A percentile compares a stretch with the other conserved stretches of the same genome.
Conservation (phyloP, 2,113 vertebrate species). For the Thryonomys swinderianus region DNA sequence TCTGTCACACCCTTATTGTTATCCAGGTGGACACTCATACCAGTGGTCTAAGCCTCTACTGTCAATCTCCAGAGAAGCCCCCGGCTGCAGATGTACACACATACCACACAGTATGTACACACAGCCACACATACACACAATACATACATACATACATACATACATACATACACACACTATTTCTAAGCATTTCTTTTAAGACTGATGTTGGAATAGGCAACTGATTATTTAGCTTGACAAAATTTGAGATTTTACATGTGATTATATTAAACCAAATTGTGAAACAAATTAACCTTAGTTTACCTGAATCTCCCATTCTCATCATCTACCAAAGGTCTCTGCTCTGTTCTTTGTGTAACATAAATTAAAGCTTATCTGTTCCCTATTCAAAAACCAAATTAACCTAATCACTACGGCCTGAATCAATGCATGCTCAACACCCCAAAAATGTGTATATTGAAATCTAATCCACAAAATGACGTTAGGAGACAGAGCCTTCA, state of each 20-base stretch:
- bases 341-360: not conserved
- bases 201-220: not conserved
- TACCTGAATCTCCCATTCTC: not conserved
- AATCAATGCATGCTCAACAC: not conserved
- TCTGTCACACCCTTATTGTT: not conserved
- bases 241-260: not conserved
- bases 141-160: not conserved
- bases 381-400: conserved; percentile 18
- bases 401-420: not conserved
- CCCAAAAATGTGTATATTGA: not conserved
- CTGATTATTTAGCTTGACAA: conserved; percentile 2
- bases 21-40: not conserved
- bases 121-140: not conserved
- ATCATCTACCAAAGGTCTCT: not conserved
- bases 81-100: not conserved
- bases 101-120: not conserved
- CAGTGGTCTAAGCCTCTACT: not conserved
- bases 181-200: conserved; percentile 6
- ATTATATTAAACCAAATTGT: conserved; percentile 38
- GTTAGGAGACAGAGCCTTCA: not conserved
- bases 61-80: conserved; percentile 25
- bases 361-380: conserved; percentile 10
- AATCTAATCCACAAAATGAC: not conserved
- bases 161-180: not conserved
- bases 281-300: not conserved